Conservation (phyloP, 2,888 invertebrate genomes). For the Helobdella robusta region DNA sequence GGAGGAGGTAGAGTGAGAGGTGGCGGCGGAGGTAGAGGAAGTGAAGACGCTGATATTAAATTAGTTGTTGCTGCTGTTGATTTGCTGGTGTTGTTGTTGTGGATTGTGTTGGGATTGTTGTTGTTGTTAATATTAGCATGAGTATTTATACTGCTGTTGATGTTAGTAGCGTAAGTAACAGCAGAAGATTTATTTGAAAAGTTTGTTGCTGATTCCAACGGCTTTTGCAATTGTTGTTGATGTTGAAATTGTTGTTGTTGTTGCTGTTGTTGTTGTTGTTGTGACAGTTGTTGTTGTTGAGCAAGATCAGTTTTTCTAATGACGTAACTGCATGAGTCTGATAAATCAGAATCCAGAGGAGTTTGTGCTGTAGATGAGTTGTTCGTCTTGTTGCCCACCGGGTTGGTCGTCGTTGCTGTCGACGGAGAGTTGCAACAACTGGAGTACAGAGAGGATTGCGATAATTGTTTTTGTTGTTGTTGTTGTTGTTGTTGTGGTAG, state of each 20-base stretch:
- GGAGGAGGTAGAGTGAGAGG: too few species aligned
- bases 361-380: slow-evolving; percentile 7
- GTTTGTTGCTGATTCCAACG: neutral
- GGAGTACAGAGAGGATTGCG: neutral
- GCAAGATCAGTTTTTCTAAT: neutral
- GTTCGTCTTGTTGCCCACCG: slow-evolving; percentile 5
- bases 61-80: neutral
- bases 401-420: neutral
- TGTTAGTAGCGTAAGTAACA: neutral
- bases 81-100: neutral
- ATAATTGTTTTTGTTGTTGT: neutral
- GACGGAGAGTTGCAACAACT: slow-evolving; percentile 5
- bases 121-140: too few species aligned
- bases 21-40: slow-evolving; percentile 10
- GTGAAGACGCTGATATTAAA: slow-evolving; percentile 1
- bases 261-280: neutral
- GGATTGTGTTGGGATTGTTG: neutral
- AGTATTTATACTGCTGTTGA: too few species aligned
- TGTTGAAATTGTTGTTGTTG: neutral
- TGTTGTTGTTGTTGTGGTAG: slow-evolving; percentile 10
- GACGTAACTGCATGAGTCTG: neutral
- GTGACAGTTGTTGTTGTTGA: neutral
- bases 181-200: too few species aligned
- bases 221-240: neutral
- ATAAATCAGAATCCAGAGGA: slow-evolving; percentile 3